These are phyloP conservation scores for Mongoloraphidia duomilia DNA, from an alignment of 2,888 invertebrate species.

Conservation along the genomic window DNA sequence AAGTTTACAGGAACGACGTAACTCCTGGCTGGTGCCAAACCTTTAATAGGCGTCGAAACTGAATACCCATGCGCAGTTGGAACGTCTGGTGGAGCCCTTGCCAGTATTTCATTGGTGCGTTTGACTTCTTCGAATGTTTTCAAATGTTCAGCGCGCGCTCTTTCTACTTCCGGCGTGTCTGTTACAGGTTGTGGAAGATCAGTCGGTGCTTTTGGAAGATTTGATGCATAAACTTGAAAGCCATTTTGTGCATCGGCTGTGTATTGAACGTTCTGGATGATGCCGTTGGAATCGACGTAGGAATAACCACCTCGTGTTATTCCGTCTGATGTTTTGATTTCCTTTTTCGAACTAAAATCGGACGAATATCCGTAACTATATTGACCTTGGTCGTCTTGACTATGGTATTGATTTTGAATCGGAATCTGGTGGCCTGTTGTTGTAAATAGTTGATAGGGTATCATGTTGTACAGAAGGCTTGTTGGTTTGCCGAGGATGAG, in stretches of 20 bases:
- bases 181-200: conserved; percentile 29
- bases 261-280: conserved; percentile 43
- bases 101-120: too few species aligned
- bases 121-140: conserved; percentile 21
- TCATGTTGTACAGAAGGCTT: too few species aligned
- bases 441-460: too few species aligned
- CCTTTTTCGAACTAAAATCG: conserved; percentile 42
- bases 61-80: too few species aligned
- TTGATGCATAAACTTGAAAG: conserved; percentile 45
- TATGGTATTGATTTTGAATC: conserved; percentile 35
- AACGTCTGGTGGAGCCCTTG: too few species aligned
- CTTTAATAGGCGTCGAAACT: too few species aligned
- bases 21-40: too few species aligned
- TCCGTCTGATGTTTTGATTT: conserved; percentile 41
- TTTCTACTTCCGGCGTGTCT: conserved; percentile 25
- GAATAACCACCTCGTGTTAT: conserved; percentile 44
- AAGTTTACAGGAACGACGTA: too few species aligned
- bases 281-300: conserved; percentile 43
- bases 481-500: too few species aligned
- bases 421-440: conserved; percentile 21
- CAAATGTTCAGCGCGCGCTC: conserved; percentile 25
- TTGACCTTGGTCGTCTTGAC: conserved; percentile 44
- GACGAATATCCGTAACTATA: conserved; percentile 47
- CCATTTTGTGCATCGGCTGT: conserved; percentile 39
- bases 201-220: conserved; percentile 34